These are phyloP conservation scores for Liolophura sinensis DNA, from an alignment of 1,140 invertebrate species.

Conservation along the genomic window DNA sequence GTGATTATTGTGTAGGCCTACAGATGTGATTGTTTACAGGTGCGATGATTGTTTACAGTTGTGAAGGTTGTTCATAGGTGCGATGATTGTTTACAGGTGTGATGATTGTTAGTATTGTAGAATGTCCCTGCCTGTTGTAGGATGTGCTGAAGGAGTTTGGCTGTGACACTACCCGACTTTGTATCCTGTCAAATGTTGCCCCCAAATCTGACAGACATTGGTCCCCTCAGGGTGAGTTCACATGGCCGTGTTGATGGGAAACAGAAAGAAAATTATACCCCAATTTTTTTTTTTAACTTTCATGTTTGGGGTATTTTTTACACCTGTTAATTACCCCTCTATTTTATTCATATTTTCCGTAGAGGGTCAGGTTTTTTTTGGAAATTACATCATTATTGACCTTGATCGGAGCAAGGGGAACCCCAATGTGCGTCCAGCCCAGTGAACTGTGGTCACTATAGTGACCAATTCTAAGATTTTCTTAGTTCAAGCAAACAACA, in stretches of 20 bases:
- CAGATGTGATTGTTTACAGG: background rate
- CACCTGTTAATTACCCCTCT: too few relatives aligned
- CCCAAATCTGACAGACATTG: conserved; percentile 85
- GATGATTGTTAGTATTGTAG: conserved; percentile 4
- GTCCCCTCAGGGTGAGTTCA: conserved; percentile 74
- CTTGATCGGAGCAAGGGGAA: too few relatives aligned
- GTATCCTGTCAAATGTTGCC: conserved; percentile 83
- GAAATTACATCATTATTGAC: too few relatives aligned
- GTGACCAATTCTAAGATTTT: too few relatives aligned
- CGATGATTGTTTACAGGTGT: background rate
- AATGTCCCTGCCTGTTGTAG: conserved; percentile 26
- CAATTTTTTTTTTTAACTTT: too few relatives aligned
- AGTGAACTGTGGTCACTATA: too few relatives aligned
- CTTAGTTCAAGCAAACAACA: too few relatives aligned
- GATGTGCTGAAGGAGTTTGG: conserved; percentile 79
- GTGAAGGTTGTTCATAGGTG: background rate
- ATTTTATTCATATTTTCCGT: too few relatives aligned
- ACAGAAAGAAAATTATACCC: too few relatives aligned
- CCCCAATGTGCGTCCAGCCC: too few relatives aligned
- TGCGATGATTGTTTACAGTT: conserved; percentile 49
- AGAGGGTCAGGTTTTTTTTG: too few relatives aligned
- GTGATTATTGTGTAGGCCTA: conserved; percentile 50
- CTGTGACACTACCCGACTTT: conserved; percentile 83
- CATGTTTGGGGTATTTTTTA: too few relatives aligned
- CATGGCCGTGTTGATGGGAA: background rate